phyloP scores from a whole-genome alignment of 2,888 invertebrate genomes.

The Hypena proboscidalis region DNA sequence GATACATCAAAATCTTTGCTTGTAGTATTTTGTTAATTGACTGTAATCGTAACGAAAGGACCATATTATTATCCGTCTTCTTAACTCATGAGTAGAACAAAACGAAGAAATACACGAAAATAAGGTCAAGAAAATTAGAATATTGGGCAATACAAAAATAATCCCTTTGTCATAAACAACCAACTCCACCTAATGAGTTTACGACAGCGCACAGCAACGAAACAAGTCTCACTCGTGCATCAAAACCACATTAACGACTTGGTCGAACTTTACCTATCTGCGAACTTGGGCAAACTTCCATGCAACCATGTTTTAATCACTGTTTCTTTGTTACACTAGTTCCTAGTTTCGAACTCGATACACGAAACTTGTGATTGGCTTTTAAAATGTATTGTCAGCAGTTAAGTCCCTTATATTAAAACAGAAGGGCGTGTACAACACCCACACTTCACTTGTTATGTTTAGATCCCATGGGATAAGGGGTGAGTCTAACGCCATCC shows the following conservation, averaged over 20 bases:
- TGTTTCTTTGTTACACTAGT: slow-evolving; percentile 26
- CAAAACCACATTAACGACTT: slow-evolving; percentile 26
- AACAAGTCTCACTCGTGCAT: slow-evolving; percentile 12
- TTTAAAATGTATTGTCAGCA: background rate
- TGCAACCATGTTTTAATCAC: slow-evolving; percentile 27
- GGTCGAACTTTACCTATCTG: slow-evolving; percentile 32
- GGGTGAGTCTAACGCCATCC: too few species aligned
- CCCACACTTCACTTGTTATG: too few species aligned
- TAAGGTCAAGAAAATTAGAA: background rate
- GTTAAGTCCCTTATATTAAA: too few species aligned
- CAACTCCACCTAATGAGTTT: slow-evolving; percentile 4
- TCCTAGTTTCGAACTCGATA: slow-evolving; percentile 9
- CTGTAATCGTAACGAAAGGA: too few species aligned
- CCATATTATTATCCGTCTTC: too few species aligned
- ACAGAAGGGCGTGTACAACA: too few species aligned
- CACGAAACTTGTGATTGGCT: slow-evolving; percentile 9
- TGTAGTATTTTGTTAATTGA: too few species aligned
- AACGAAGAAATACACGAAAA: background rate
- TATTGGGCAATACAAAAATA: background rate
- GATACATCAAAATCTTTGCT: too few species aligned
- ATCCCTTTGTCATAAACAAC: background rate
- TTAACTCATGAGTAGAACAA: too few species aligned
- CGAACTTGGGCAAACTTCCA: slow-evolving; percentile 23
- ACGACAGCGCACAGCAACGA: slow-evolving; percentile 3
- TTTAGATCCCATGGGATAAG: too few species aligned